A percentile compares a stretch with the other conserved stretches of the same genome.
Conservation (phyloP, 35 echinoderm and acorn worm genomes). For the Patiria miniata region DNA sequence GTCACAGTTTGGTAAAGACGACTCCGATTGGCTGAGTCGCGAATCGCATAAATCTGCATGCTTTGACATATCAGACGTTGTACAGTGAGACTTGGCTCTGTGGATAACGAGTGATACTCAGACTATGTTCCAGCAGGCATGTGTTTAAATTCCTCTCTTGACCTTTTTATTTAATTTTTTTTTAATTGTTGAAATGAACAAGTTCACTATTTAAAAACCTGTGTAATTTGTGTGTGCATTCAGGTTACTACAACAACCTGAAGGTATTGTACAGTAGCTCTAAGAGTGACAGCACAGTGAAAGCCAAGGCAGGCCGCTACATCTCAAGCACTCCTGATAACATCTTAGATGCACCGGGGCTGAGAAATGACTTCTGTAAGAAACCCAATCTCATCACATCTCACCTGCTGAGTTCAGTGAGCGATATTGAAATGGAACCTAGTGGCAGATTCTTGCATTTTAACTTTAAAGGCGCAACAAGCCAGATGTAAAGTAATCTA, state of each 20-base stretch:
- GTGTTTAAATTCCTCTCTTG: not conserved
- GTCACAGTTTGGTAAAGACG: too few species aligned
- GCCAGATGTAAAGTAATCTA: too few species aligned
- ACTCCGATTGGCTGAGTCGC: too few species aligned
- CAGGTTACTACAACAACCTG: slow-evolving; percentile 87
- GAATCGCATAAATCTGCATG: too few species aligned
- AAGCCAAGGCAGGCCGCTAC: slow-evolving; percentile 40
- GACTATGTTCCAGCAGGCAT: too few species aligned
- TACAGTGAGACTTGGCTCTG: too few species aligned
- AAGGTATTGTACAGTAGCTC: slow-evolving; percentile 85
- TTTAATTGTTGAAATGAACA: too few species aligned
- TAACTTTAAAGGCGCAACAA: too few species aligned
- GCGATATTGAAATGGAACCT: not conserved
- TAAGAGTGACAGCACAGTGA: slow-evolving; percentile 28
- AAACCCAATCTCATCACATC: not conserved
- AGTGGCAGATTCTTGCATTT: too few species aligned
- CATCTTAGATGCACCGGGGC: slow-evolving; percentile 78
- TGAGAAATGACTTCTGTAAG: slow-evolving; percentile 89
- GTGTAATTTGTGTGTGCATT: not conserved
- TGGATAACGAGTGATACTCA: too few species aligned
- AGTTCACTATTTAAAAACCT: too few species aligned
- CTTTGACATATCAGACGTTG: too few species aligned
- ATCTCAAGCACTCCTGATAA: slow-evolving; percentile 68
- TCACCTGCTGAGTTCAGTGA: not conserved
- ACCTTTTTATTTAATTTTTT: not conserved